Base-by-base conservation (phyloP, 2,888 invertebrate species). In the Tenthredo distinguenda region DNA sequence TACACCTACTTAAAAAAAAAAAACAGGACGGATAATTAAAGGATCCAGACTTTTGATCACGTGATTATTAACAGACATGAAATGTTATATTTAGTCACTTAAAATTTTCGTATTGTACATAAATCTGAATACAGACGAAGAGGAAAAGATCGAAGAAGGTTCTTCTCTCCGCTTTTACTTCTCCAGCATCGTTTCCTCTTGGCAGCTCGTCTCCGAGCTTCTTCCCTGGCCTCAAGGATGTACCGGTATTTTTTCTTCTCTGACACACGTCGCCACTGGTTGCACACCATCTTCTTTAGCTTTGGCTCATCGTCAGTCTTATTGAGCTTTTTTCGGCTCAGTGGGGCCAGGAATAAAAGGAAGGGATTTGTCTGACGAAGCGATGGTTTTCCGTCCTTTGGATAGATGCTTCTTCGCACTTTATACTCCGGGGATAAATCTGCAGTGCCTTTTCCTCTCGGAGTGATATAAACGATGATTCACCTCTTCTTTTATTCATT, bases 351-450 rank as follows among this genome's bases (percentile, higher is more conserved):
- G 68, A 83, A 83, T 40, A 83, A 6, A 9, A 47, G 82, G 21
- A 43, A 83, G 5, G 82, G 82, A 47, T 82, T 68, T n/a, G 82
- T 82, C 18, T 68, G 47, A 68, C 18, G 83, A 50, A 83, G 43
- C 47, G 65, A 68, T 26, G 15, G 31, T 34, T 71, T 83, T 7
- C 2, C 4, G 3, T 47, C 31, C n/a, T 5, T 31, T 15, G 34
- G 3, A 37, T 77, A n/a, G 34, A 55, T 79, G 31, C 6, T 65
- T 62, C 12, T 26, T 26, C 62, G 7, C 21, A 9, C 26, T 21
- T 58, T 26, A 62, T 26, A 1, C 6, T 15, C 47, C 6, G 31
- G 21, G 74, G 12, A 34, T 26, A 68, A 68, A 34, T 34, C 18
- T 12, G 31, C 26, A 34, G 31, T 34, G 15, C 18, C 18, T 34